These are phyloP conservation scores for Paracyclopina nana DNA, from an alignment of 1,140 invertebrate genomes.

Conservation along the genomic window DNA sequence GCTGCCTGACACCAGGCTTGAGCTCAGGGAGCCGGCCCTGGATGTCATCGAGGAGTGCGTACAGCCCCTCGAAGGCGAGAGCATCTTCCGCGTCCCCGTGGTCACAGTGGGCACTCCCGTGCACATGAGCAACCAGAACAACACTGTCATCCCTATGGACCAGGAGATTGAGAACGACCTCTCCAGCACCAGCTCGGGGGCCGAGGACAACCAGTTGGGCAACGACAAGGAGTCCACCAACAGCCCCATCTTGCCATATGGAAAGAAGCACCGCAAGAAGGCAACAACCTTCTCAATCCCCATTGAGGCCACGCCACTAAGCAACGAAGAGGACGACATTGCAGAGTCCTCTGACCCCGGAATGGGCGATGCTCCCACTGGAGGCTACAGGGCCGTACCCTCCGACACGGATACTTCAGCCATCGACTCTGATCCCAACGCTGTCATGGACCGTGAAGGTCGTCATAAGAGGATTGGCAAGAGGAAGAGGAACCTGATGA, in stretches of 20 bases:
- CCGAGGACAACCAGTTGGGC: background rate
- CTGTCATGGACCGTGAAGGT: background rate
- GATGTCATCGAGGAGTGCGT: conserved; percentile 9
- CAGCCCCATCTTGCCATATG: background rate
- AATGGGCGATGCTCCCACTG: background rate
- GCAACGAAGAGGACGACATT: conserved; percentile 5
- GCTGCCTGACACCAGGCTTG: conserved; percentile 14
- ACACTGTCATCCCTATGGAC: too few relatives aligned
- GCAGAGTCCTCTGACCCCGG: background rate
- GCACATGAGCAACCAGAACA: background rate
- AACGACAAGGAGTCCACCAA: background rate
- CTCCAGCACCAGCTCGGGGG: background rate
- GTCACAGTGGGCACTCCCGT: background rate
- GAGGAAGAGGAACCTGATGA: background rate
- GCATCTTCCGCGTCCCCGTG: background rate
- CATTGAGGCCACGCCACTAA: background rate
- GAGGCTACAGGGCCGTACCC: conserved; percentile 7
- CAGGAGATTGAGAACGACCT: too few relatives aligned
- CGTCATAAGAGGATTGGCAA: background rate
- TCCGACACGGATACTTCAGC: conserved; percentile 10
- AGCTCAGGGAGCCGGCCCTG: conserved; percentile 8
- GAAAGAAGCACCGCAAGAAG: background rate
- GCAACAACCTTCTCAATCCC: background rate
- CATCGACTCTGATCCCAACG: conserved; percentile 10
- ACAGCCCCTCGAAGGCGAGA: background rate